Evolutionary conservation across 2,888 invertebrate species (phyloP), one percentile per base, ranked within the genome.

Genomic region (Acronicta leporina): DNA sequence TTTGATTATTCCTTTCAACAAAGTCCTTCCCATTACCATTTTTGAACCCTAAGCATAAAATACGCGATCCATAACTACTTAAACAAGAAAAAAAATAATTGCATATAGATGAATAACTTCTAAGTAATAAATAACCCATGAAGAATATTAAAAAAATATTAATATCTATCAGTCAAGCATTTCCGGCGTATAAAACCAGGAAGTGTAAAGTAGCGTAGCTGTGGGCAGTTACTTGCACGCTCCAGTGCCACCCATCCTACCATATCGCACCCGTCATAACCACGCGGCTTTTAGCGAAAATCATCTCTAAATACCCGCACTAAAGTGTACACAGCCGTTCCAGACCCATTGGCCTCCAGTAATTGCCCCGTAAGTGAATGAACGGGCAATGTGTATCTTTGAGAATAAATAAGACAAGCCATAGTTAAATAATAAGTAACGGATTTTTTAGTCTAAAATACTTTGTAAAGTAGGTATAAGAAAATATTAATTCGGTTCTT

Each of bases 341-440:
- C 58, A 54, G 69, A 70, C 72, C 68, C 65, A 63, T 69, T 65
- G 63, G 60, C 63, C 61, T 51, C 45, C 30, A 45, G 86, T 89
- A 88, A 89, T 90, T 89, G 84, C 81, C 83, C 79, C 73, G 76
- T 90, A 90, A 92, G 92, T 92, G 92, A 92, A 92, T 87, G 92
- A 91, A 92, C 92, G 75, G 33, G 58, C 73, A 68, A 49, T 55
- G 61, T 61, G 68, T 75, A 68, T 63, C 42, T 77, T 79, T 58
- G 55, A 66, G 71, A 76, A 69, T 52, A 15, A 60, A 66, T 67
- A 35, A 46, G 45, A 16, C 20, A 46, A 72, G 41, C n/a, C 40
- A 35, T 43, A 9, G 59, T 44, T 1, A n/a, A 5, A 5, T 44
- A 43, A 11, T 41, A n/a, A n/a, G n/a, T n/a, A n/a, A n/a, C n/a